Evolutionary conservation across 2,797 vertebrate species (phyloP).

Genomic region (Percopsis omiscomaycus): DNA sequence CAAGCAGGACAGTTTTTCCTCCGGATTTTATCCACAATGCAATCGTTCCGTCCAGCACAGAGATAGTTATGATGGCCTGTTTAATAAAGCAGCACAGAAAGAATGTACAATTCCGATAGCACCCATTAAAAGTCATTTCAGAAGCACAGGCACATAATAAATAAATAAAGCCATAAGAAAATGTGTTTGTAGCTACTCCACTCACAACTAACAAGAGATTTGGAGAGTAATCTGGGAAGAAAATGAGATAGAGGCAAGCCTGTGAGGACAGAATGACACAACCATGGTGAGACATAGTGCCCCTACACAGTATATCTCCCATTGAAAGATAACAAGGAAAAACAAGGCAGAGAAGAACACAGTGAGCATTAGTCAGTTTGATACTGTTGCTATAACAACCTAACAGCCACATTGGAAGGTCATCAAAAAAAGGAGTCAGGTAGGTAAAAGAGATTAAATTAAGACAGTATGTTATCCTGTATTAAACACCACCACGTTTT

Average conservation of each 20-base stretch:
- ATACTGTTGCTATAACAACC: constrained; percentile 66
- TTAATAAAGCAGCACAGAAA: constrained; percentile 41
- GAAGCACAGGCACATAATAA: constrained; percentile 24
- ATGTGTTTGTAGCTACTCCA: constrained; percentile 18
- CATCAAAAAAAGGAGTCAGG: constrained; percentile 19
- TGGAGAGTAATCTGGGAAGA: constrained; percentile 37
- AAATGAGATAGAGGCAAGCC: constrained; percentile 67
- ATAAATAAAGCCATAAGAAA: neutral
- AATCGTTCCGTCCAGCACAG: constrained; percentile 96
- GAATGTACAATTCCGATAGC: constrained; percentile 23
- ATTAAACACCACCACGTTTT: too few species aligned
- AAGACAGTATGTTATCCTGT: too few species aligned
- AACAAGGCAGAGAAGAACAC: constrained; percentile 66
- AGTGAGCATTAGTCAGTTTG: constrained; percentile 61
- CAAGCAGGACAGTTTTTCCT: constrained; percentile 98
- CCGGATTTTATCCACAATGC: constrained; percentile 98
- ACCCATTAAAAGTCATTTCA: constrained; percentile 31
- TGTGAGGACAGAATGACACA: constrained; percentile 78
- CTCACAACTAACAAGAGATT: constrained; percentile 18
- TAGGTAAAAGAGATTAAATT: too few species aligned
- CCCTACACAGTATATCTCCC: constrained; percentile 66
- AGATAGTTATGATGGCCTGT: constrained; percentile 97
- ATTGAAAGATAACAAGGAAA: constrained; percentile 69
- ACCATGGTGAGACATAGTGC: constrained; percentile 68
- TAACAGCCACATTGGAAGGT: constrained; percentile 49